Conservation (phyloP, 1,140 invertebrate species). For the Calliopsis andreniformis region DNA sequence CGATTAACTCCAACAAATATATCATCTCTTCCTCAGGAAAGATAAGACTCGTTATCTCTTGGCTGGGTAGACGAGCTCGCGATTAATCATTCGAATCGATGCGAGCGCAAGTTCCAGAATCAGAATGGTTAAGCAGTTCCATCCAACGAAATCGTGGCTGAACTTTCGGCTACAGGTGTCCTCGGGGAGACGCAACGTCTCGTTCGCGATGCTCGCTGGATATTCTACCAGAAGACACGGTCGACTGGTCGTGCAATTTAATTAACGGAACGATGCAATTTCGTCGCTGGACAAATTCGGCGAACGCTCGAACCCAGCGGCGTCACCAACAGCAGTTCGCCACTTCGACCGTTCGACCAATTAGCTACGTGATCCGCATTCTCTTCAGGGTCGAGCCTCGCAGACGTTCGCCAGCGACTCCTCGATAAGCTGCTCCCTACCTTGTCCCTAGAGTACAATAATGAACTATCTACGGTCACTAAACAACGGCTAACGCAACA, state of each 20-base stretch:
- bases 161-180: conserved; percentile 13
- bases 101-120: neutral
- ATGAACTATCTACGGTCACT: conserved; percentile 69
- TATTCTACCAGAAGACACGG: neutral
- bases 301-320: conserved; percentile 1
- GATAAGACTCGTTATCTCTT: neutral
- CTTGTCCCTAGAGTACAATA: conserved; percentile 69
- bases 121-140: too few species aligned
- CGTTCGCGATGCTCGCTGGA: neutral
- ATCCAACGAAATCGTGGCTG: neutral
- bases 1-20: conserved; percentile 10
- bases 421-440: conserved; percentile 15
- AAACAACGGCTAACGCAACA: conserved; percentile 66
- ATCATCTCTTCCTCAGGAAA: neutral
- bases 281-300: conserved; percentile 35
- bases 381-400: conserved; percentile 37
- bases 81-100: neutral
- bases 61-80: neutral
- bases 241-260: conserved; percentile 40
- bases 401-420: neutral
- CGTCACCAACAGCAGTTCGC: conserved; percentile 24
- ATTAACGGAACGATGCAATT: conserved; percentile 51
- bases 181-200: neutral
- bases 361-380: conserved; percentile 69
- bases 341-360: conserved; percentile 56